Percentiles rank a stretch among this genome's conserved stretches.
Conservation (phyloP, 2,113 vertebrate species). For the Mixornis gularis region DNA sequence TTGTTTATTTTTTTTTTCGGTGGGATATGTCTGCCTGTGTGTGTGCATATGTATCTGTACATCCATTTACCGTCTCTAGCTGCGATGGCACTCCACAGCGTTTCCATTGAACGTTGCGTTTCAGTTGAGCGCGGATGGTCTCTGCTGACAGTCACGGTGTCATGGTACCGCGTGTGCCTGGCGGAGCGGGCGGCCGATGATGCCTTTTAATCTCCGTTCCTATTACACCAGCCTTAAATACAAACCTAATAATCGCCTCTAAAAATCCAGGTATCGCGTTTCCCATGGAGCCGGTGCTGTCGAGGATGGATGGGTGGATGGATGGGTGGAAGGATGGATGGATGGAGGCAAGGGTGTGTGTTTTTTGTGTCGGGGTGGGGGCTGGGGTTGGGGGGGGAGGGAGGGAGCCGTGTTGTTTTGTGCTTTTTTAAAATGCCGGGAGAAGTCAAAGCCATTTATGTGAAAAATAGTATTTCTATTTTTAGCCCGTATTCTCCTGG, state of each 20-base stretch:
- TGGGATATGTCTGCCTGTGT: constrained; percentile 33
- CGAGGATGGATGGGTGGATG: not conserved
- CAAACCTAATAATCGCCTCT: constrained; percentile 58
- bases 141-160: constrained; percentile 73
- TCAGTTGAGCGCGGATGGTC: constrained; percentile 67
- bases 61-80: constrained; percentile 49
- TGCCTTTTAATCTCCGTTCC: constrained; percentile 57
- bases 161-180: constrained; percentile 60
- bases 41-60: constrained; percentile 37
- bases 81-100: constrained; percentile 65
- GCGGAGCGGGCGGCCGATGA: constrained; percentile 41
- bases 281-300: constrained; percentile 52
- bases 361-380: constrained; percentile 29
- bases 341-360: constrained; percentile 33
- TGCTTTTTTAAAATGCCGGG: constrained; percentile 56
- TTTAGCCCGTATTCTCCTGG: constrained; percentile 69
- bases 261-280: constrained; percentile 63
- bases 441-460: constrained; percentile 67
- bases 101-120: constrained; percentile 59
- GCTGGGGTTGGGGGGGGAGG: not conserved
- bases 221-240: constrained; percentile 58
- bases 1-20: not conserved
- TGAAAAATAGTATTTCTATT: constrained; percentile 79
- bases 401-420: constrained; percentile 34
- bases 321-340: not conserved